Conservation (phyloP, 2,113 vertebrate species). For the Pelobates fuscus region DNA sequence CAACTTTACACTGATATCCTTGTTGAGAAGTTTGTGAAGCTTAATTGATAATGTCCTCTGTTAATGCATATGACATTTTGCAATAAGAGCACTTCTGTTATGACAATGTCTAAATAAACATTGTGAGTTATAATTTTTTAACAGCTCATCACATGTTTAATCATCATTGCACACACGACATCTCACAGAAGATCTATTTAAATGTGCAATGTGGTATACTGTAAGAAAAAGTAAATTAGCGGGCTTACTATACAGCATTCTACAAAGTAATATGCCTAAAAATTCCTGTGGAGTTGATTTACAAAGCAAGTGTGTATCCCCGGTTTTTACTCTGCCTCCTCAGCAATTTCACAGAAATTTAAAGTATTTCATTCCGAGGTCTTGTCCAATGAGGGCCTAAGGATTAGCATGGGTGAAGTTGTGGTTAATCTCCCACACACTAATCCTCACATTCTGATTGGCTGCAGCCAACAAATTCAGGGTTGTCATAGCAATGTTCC, state of each 20-base stretch:
- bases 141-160: too few species aligned
- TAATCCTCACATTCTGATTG: conserved; percentile 22
- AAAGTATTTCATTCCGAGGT: conserved; percentile 9
- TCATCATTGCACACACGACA: too few species aligned
- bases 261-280: too few species aligned
- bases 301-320: neutral
- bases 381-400: neutral
- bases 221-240: too few species aligned
- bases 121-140: neutral
- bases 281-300: too few species aligned
- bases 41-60: neutral
- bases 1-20: too few species aligned
- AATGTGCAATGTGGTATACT: too few species aligned
- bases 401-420: conserved; percentile 20
- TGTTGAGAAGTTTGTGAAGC: neutral
- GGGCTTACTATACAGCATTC: too few species aligned
- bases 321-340: neutral
- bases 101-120: neutral
- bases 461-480: conserved; percentile 6
- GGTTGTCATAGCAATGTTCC: conserved; percentile 18
- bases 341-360: conserved; percentile 5
- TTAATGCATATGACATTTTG: neutral
- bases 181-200: too few species aligned
- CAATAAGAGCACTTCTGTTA: neutral
- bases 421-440: conserved; percentile 8